Conservation (phyloP, 2,888 invertebrate species). For the Sericinus montela region DNA sequence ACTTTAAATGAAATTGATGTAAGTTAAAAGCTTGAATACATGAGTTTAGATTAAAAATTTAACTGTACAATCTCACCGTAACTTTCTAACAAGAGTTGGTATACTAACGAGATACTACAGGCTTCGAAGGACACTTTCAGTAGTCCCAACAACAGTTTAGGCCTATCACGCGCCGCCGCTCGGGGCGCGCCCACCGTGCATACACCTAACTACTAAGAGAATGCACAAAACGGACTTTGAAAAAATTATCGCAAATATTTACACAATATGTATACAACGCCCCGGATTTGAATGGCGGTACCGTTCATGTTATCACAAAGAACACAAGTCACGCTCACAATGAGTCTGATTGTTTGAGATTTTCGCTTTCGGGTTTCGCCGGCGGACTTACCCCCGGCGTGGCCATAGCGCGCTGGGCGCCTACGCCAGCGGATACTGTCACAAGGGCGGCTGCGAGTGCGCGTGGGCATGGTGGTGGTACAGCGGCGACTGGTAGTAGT, state of each 20-base stretch:
- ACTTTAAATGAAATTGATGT: neutral
- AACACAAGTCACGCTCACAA: constrained; percentile 71
- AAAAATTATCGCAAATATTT: constrained; percentile 57
- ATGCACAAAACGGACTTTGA: constrained; percentile 58
- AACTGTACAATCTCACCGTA: neutral
- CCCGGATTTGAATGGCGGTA: constrained; percentile 32
- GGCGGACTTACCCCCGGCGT: constrained; percentile 40
- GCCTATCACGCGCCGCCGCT: constrained; percentile 58
- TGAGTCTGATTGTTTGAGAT: constrained; percentile 68
- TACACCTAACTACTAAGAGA: constrained; percentile 57
- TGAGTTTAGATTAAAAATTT: neutral
- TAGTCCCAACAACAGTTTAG: constrained; percentile 57
- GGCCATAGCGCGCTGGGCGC: constrained; percentile 53
- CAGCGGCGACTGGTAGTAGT: constrained; percentile 91
- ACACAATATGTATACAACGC: constrained; percentile 55
- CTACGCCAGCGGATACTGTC: constrained; percentile 95
- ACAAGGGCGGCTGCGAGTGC: constrained; percentile 90
- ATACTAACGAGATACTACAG: constrained; percentile 45
- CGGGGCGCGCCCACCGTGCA: constrained; percentile 42
- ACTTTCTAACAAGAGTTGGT: constrained; percentile 38
- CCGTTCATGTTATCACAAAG: constrained; percentile 38
- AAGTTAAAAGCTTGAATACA: neutral
- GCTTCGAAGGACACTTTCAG: constrained; percentile 65
- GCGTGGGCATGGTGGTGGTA: constrained; percentile 83
- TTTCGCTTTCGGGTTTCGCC: constrained; percentile 25